Evolutionary conservation across 2,888 invertebrate genomes (phyloP).

Genomic region (Spodoptera picta): DNA sequence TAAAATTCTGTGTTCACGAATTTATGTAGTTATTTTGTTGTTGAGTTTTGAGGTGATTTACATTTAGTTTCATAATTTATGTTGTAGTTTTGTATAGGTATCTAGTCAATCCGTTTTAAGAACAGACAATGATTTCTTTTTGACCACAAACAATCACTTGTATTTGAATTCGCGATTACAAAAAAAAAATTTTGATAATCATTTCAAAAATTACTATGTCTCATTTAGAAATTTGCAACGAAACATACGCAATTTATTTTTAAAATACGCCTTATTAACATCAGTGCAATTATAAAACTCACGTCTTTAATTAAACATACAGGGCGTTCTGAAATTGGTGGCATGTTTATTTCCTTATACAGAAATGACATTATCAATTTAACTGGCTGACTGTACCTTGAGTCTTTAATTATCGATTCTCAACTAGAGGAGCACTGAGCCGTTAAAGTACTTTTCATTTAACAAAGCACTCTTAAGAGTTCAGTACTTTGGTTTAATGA

Average conservation of each 20-base stretch:
- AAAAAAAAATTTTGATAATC: no score
- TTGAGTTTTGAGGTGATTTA: not conserved
- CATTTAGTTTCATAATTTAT: no score
- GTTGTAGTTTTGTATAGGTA: no score
- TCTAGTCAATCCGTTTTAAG: no score
- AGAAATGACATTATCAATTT: slow-evolving; percentile 35
- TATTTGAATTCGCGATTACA: no score
- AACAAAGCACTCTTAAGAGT: slow-evolving; percentile 44
- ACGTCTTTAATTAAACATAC: slow-evolving; percentile 29
- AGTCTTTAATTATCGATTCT: slow-evolving; percentile 58
- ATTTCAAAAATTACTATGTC: no score
- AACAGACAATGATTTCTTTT: no score
- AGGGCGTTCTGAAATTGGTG: slow-evolving; percentile 26
- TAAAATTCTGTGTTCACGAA: no score
- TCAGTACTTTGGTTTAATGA: slow-evolving; percentile 49
- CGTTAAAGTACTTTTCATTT: slow-evolving; percentile 47
- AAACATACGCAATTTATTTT: no score
- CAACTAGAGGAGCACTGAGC: slow-evolving; percentile 45
- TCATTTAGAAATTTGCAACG: no score
- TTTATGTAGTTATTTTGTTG: slow-evolving; percentile 18
- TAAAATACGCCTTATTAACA: not conserved
- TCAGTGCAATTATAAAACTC: slow-evolving; percentile 15
- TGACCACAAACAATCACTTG: no score
- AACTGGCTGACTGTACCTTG: slow-evolving; percentile 35
- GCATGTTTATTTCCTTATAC: slow-evolving; percentile 40